phyloP scores from a whole-genome alignment of 2,113 vertebrate genomes.

The Anguilla rostrata region DNA sequence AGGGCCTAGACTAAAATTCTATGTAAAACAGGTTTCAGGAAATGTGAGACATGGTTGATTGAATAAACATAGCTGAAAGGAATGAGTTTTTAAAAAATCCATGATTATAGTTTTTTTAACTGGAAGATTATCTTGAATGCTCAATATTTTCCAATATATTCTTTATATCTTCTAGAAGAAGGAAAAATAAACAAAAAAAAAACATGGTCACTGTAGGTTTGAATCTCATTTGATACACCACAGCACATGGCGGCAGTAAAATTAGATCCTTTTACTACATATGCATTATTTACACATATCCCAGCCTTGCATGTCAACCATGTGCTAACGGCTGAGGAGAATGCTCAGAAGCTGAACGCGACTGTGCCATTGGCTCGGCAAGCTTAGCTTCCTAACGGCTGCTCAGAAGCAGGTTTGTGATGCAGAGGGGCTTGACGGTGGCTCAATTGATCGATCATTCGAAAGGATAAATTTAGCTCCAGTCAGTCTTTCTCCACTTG shows the following conservation, averaged over 20 bases:
- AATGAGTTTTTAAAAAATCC: neutral
- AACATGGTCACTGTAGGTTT: slow-evolving; percentile 10
- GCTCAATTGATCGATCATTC: slow-evolving; percentile 54
- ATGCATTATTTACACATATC: slow-evolving; percentile 64
- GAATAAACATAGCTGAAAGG: neutral
- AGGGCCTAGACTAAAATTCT: slow-evolving; percentile 21
- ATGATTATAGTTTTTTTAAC: neutral
- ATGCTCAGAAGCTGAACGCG: slow-evolving; percentile 43
- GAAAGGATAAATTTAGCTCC: slow-evolving; percentile 48
- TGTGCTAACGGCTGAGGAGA: slow-evolving; percentile 52
- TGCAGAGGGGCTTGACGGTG: slow-evolving; percentile 45
- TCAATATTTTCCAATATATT: neutral
- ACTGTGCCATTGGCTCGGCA: slow-evolving; percentile 22
- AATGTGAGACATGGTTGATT: neutral
- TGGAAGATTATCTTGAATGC: neutral
- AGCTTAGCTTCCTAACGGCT: slow-evolving; percentile 16
- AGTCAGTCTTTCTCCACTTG: slow-evolving; percentile 16
- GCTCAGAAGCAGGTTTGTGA: slow-evolving; percentile 27
- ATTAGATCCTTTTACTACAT: slow-evolving; percentile 65
- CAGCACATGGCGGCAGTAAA: slow-evolving; percentile 45
- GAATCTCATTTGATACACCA: slow-evolving; percentile 26
- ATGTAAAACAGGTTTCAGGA: neutral
- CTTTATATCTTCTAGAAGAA: slow-evolving; percentile 1
- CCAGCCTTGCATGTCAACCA: slow-evolving; percentile 56
- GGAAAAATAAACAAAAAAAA: slow-evolving; percentile 30